Conservation (phyloP, 1,140 invertebrate genomes). For the Lepidostoma basale region DNA sequence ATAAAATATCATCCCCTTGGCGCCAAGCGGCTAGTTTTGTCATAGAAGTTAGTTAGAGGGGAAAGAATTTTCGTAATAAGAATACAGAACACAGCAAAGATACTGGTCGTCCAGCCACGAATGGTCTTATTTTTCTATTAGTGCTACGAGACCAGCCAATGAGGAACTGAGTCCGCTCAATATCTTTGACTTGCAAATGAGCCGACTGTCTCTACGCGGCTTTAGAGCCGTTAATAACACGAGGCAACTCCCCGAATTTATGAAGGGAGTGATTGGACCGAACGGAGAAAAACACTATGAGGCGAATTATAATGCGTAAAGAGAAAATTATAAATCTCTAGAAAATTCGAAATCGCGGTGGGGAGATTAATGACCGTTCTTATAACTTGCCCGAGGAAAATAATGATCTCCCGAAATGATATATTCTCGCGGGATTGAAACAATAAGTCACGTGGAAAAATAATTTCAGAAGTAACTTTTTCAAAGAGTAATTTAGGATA, state of each 20-base stretch:
- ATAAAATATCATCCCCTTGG: neutral
- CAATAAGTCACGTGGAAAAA: conserved; percentile 21
- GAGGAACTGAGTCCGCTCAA: neutral
- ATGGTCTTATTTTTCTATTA: neutral
- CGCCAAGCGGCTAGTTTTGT: neutral
- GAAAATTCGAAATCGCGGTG: neutral
- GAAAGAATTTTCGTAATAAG: too few species aligned
- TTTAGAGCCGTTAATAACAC: conserved; percentile 41
- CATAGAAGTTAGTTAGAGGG: neutral
- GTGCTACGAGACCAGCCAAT: neutral
- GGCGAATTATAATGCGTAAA: conserved; percentile 33
- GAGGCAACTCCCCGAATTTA: conserved; percentile 24
- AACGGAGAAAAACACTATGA: conserved; percentile 18
- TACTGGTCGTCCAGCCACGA: neutral
- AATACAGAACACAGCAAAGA: too few species aligned
- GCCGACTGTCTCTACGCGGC: conserved; percentile 33
- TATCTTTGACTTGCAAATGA: conserved; percentile 44
- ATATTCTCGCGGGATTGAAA: conserved; percentile 17
- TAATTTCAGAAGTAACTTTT: neutral
- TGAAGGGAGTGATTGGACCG: conserved; percentile 33
- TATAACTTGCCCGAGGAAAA: conserved; percentile 16
- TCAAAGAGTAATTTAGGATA: conserved; percentile 2
- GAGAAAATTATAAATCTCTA: conserved; percentile 32
- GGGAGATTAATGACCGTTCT: conserved; percentile 18
- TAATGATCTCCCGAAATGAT: conserved; percentile 23